A percentile compares a stretch with the other conserved stretches of the same genome.
These are phyloP conservation scores for Enoplosus armatus DNA, from an alignment of 2,797 vertebrate genomes.

Conservation along the genomic window DNA sequence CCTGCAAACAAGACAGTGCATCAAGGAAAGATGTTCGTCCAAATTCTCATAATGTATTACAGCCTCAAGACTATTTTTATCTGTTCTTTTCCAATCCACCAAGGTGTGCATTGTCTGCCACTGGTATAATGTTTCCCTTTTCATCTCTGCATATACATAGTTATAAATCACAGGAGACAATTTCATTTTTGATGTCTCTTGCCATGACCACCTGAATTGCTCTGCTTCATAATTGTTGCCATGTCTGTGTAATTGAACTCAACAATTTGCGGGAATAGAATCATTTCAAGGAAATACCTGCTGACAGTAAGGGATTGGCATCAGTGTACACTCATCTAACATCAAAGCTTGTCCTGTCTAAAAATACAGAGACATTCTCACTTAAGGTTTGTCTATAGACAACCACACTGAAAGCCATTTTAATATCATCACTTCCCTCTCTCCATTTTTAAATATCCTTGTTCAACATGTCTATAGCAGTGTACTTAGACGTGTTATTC, in stretches of 20 bases:
- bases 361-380: conserved; percentile 8
- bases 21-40: conserved; percentile 63
- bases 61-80: conserved; percentile 63
- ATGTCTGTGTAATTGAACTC: conserved; percentile 41
- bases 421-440: not conserved
- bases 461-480: not conserved
- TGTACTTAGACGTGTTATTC: conserved; percentile 4
- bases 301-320: conserved; percentile 23
- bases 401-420: not conserved
- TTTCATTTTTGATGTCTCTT: conserved; percentile 49
- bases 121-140: conserved; percentile 39
- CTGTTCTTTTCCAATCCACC: conserved; percentile 33
- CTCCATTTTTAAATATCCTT: conserved; percentile 9
- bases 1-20: conserved; percentile 64
- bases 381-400: not conserved
- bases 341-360: conserved; percentile 29
- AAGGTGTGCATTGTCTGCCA: conserved; percentile 48
- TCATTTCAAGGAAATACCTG: conserved; percentile 29
- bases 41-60: conserved; percentile 61
- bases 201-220: conserved; percentile 31
- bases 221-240: conserved; percentile 41
- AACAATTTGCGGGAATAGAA: conserved; percentile 31
- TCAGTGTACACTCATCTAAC: conserved; percentile 17
- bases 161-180: conserved; percentile 51
- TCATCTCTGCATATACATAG: conserved; percentile 44